Percentiles rank a stretch among this genome's conserved stretches.
Evolutionary conservation across 2,113 vertebrate species (phyloP).

Genomic region (Thinocorus orbignyianus): DNA sequence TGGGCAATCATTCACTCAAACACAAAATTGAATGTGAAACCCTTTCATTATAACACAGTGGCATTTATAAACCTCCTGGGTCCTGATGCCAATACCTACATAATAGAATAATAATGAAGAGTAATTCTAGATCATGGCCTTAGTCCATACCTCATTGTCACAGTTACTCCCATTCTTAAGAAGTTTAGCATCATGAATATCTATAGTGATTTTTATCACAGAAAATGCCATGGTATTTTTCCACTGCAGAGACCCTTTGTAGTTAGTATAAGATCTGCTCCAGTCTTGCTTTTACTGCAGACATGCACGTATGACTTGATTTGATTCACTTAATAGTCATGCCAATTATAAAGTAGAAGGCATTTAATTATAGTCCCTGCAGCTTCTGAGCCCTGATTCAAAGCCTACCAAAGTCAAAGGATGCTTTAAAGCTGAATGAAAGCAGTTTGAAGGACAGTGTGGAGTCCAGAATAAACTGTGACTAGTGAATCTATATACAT

Average conservation of each 20-base stretch:
- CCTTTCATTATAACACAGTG: not conserved
- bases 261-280: not conserved
- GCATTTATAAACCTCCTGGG: not conserved
- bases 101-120: not conserved
- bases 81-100: not conserved
- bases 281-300: not conserved
- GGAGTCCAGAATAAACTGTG: not conserved
- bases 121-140: not conserved
- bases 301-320: not conserved
- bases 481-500: not conserved
- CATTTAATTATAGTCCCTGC: constrained; percentile 1
- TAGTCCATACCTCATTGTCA: not conserved
- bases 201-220: not conserved
- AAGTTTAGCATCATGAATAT: not conserved
- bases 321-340: not conserved
- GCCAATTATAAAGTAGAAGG: not conserved
- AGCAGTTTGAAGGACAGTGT: not conserved
- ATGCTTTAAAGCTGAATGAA: not conserved
- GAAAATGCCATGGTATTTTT: not conserved
- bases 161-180: not conserved
- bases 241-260: not conserved
- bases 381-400: not conserved
- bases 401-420: not conserved
- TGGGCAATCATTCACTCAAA: not conserved
- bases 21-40: not conserved